Conservation (phyloP, 2,888 invertebrate genomes). For the Diploptera punctata region DNA sequence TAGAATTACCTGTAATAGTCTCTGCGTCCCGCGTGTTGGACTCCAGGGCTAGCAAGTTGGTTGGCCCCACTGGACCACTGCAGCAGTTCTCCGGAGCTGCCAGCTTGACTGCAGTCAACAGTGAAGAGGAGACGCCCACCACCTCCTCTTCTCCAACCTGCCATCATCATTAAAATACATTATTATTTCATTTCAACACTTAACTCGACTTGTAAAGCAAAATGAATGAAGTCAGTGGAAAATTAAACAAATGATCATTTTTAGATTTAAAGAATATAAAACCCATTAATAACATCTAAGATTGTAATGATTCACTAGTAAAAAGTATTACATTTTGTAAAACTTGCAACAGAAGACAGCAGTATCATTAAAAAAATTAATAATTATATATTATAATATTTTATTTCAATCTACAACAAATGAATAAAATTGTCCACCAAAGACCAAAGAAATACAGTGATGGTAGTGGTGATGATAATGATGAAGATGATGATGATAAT, state of each 20-base stretch:
- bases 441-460: too few species aligned
- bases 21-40: constrained; percentile 62
- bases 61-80: constrained; percentile 62
- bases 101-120: constrained; percentile 68
- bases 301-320: too few species aligned
- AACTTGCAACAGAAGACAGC: too few species aligned
- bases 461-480: too few species aligned
- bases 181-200: neutral
- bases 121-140: constrained; percentile 52
- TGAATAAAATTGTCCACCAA: too few species aligned
- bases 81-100: constrained; percentile 70
- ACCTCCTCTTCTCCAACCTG: constrained; percentile 46
- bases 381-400: too few species aligned
- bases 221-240: neutral
- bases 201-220: neutral
- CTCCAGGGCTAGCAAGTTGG: constrained; percentile 50
- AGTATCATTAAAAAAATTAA: too few species aligned
- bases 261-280: too few species aligned
- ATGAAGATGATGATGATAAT: too few species aligned
- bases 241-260: neutral
- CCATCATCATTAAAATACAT: neutral
- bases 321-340: too few species aligned
- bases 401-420: too few species aligned
- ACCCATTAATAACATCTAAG: too few species aligned
- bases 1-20: constrained; percentile 78